These are phyloP conservation scores for Ophiodon elongatus DNA, from an alignment of 2,113 vertebrate genomes.

Conservation along the genomic window DNA sequence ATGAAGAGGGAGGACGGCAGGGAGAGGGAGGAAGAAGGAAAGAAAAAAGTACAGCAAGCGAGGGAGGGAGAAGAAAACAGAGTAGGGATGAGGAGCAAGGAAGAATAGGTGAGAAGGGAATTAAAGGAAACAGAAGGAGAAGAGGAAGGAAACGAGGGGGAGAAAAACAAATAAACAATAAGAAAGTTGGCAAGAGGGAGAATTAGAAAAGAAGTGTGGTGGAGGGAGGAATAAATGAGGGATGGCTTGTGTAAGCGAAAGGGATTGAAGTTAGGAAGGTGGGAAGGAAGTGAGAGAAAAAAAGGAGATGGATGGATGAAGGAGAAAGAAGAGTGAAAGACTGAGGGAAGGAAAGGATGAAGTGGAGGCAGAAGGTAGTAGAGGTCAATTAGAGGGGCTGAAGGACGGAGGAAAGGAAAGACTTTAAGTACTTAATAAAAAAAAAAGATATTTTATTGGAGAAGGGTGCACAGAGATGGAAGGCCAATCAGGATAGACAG, in stretches of 20 bases:
- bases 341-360: neutral
- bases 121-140: neutral
- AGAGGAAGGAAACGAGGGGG: too few relatives aligned
- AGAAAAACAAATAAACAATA: neutral
- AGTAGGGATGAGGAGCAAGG: neutral
- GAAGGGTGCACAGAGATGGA: neutral
- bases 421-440: neutral
- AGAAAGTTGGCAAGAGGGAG: neutral
- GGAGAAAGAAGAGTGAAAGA: neutral
- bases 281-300: neutral
- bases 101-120: neutral
- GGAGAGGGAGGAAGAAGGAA: neutral
- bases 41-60: neutral
- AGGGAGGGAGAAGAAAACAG: neutral
- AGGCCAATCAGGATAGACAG: neutral
- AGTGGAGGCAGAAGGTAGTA: neutral
- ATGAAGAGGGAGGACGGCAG: neutral
- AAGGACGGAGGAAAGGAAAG: neutral
- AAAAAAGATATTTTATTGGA: neutral
- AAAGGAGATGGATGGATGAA: too few relatives aligned
- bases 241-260: neutral
- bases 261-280: neutral
- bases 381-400: neutral
- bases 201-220: neutral
- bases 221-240: neutral